Conservation (phyloP, 2,888 invertebrate species). For the Theretra japonica region DNA sequence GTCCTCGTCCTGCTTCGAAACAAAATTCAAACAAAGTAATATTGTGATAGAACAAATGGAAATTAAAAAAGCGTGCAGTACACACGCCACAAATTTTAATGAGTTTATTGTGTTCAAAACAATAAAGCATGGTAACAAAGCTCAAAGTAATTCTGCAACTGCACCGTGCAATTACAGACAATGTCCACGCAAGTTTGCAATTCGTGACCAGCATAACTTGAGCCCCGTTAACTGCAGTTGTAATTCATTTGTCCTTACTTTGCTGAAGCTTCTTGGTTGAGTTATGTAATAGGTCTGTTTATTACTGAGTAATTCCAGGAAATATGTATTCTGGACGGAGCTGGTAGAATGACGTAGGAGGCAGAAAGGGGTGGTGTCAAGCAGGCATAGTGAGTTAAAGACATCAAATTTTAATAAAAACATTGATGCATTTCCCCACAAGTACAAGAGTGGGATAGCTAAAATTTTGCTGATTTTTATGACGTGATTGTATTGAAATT, state of each 20-base stretch:
- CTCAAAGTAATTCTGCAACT: background rate
- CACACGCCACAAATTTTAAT: background rate
- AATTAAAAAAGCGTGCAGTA: background rate
- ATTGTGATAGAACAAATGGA: background rate
- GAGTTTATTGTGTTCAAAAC: constrained; percentile 23
- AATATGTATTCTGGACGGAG: background rate
- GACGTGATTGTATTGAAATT: no score
- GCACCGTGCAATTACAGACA: constrained; percentile 11
- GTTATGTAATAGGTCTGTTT: constrained; percentile 14
- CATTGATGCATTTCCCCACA: no score
- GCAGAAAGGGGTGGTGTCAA: no score
- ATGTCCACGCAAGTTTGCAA: constrained; percentile 27
- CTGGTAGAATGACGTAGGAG: no score
- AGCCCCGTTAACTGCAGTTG: constrained; percentile 28
- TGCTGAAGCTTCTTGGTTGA: constrained; percentile 38
- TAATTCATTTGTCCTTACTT: constrained; percentile 37
- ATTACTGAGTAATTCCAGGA: background rate
- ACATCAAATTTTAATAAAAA: no score
- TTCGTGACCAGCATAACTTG: constrained; percentile 27
- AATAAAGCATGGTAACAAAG: constrained; percentile 12
- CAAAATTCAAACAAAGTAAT: background rate
- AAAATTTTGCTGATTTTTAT: no score
- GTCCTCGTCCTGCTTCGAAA: background rate
- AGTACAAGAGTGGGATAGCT: no score
- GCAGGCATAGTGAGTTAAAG: no score